Evolutionary conservation across 2,113 vertebrate genomes (phyloP).

Genomic region (Tympanuchus pallidicinctus): DNA sequence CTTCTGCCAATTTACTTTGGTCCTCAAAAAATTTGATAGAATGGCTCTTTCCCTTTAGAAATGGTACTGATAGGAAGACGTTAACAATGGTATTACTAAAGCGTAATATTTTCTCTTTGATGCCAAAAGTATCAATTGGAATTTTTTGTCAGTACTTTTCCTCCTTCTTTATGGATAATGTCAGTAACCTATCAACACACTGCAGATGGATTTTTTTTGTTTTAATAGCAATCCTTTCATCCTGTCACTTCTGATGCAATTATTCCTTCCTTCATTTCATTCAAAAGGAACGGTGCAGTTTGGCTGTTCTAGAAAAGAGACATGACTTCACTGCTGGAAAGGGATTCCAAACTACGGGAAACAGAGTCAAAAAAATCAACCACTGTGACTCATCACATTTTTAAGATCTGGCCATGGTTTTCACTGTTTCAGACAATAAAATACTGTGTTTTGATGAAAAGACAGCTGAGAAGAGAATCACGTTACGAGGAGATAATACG

Average conservation of each 20-base stretch:
- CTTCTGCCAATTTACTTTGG: not conserved
- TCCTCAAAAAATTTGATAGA: not conserved
- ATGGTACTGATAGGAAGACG: not conserved
- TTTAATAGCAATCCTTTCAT: not conserved
- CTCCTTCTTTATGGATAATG: not conserved
- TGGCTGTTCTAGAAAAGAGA: not conserved
- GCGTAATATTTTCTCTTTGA: not conserved
- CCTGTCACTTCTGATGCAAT: not conserved
- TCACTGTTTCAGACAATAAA: not conserved
- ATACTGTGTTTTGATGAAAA: not conserved
- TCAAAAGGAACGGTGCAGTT: not conserved
- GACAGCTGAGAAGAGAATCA: not conserved
- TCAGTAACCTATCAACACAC: not conserved
- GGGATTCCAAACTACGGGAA: not conserved
- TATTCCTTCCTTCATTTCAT: not conserved
- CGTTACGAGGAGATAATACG: not conserved
- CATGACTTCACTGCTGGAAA: not conserved
- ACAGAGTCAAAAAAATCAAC: not conserved
- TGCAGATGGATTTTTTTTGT: not conserved
- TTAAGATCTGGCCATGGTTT: not conserved
- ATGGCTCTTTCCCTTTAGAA: not conserved
- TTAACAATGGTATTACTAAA: not conserved
- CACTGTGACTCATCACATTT: not conserved
- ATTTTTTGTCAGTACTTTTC: not conserved
- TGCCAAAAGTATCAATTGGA: not conserved